Conservation (phyloP, 2,113 vertebrate species). For the Gasterosteus aculeatus region DNA sequence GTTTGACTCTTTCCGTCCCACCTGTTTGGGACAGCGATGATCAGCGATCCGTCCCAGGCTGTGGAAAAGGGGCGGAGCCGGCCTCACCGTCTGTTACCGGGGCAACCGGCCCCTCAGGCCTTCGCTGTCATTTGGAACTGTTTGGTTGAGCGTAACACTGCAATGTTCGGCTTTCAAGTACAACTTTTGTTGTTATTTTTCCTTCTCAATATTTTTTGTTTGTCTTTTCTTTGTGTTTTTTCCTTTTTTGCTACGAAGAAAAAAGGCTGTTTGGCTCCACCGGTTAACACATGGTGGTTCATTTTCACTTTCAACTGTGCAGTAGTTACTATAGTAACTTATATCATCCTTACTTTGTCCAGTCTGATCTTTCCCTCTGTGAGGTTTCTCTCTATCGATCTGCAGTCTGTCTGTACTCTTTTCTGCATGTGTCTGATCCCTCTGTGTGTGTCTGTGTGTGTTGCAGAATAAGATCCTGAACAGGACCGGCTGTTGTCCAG, state of each 20-base stretch:
- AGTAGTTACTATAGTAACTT: neutral
- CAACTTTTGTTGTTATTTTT: too few species aligned
- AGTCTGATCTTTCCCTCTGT: neutral
- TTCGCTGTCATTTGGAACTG: neutral
- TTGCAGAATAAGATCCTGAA: conserved; percentile 98
- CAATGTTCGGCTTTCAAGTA: neutral
- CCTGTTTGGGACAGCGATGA: conserved; percentile 9
- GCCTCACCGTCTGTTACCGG: neutral
- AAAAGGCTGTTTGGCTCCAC: neutral
- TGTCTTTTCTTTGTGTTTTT: too few species aligned
- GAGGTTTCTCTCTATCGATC: neutral
- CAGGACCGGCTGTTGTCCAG: conserved; percentile 97
- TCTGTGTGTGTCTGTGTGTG: conserved; percentile 45
- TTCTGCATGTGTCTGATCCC: conserved; percentile 1
- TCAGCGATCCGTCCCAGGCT: neutral
- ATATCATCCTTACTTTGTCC: neutral
- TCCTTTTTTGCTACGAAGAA: too few species aligned
- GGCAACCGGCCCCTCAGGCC: neutral
- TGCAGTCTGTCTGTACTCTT: conserved; percentile 1
- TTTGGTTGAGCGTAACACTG: neutral
- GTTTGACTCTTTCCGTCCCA: conserved; percentile 20
- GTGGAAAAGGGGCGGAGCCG: neutral
- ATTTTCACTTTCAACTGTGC: neutral
- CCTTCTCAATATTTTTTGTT: too few species aligned
- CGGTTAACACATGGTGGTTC: neutral